Evolutionary conservation across 2,113 vertebrate species (phyloP).

Genomic region (Philantomba maxwellii): DNA sequence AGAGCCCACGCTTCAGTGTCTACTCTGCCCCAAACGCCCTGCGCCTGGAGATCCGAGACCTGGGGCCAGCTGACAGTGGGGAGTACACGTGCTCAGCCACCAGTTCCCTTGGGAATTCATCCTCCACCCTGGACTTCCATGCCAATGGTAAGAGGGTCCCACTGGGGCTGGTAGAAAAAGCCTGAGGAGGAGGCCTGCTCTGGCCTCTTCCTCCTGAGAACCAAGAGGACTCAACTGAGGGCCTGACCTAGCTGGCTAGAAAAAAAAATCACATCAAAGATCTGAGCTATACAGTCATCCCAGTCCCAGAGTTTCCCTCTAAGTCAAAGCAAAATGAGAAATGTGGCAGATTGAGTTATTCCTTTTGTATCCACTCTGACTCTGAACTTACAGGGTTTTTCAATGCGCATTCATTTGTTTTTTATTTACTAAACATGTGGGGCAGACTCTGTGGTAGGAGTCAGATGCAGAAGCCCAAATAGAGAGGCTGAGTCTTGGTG

Average conservation of each 20-base stretch:
- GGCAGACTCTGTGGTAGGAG: neutral
- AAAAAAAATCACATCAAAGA: neutral
- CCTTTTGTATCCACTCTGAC: neutral
- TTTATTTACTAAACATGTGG: neutral
- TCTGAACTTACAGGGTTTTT: neutral
- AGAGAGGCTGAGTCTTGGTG: neutral
- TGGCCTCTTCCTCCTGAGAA: neutral
- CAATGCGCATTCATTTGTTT: neutral
- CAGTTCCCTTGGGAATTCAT: slow-evolving; percentile 62
- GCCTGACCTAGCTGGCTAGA: neutral
- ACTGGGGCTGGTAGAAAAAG: neutral
- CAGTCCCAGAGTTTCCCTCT: neutral
- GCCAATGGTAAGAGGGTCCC: slow-evolving; percentile 60
- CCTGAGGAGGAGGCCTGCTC: neutral
- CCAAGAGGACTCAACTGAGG: neutral
- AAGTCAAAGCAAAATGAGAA: neutral
- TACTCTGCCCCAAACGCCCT: slow-evolving; percentile 66
- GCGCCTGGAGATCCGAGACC: slow-evolving; percentile 71
- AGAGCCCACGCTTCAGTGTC: slow-evolving; percentile 18
- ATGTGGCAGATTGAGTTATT: neutral
- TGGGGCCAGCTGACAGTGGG: slow-evolving; percentile 57
- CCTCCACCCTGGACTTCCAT: slow-evolving; percentile 24
- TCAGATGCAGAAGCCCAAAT: neutral
- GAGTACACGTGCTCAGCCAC: slow-evolving; percentile 71
- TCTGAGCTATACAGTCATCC: neutral